Evolutionary conservation across 2,888 invertebrate species (phyloP).

Genomic region (Arge pagana): DNA sequence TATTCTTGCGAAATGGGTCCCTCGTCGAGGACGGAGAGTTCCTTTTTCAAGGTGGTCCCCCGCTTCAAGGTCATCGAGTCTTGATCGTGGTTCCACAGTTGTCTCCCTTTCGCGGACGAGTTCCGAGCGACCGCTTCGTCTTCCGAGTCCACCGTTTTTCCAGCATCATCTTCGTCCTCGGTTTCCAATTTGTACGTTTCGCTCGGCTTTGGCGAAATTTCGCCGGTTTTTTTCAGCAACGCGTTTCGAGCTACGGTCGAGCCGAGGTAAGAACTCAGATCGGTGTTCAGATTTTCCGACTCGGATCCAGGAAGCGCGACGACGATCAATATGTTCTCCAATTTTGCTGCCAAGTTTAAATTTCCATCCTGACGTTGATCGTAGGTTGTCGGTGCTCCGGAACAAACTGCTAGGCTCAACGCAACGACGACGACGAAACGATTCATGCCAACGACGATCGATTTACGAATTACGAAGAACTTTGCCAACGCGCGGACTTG

Average conservation of each 20-base stretch:
- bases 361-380: constrained; percentile 82
- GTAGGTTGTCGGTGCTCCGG: constrained; percentile 57
- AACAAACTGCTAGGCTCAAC: constrained; percentile 44
- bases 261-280: no score
- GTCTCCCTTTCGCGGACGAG: constrained; percentile 30
- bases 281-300: no score
- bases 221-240: not conserved
- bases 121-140: constrained; percentile 48
- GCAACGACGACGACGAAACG: not conserved
- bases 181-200: constrained; percentile 6
- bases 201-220: not conserved
- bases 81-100: constrained; percentile 5
- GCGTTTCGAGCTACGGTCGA: no score
- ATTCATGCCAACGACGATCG: constrained; percentile 9
- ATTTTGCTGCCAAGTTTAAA: constrained; percentile 72
- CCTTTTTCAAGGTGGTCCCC: constrained; percentile 32
- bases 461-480: no score
- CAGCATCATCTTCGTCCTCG: not conserved
- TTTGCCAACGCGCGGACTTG: not conserved
- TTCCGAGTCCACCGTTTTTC: constrained; percentile 40
- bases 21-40: constrained; percentile 16
- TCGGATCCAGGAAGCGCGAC: constrained; percentile 65
- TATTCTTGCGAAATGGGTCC: not conserved
- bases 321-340: constrained; percentile 75
- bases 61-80: constrained; percentile 10